Evolutionary conservation across 1,140 invertebrate species (phyloP), one percentile per base, ranked within the genome.

Genomic region (Zaprionus vittiger): DNA sequence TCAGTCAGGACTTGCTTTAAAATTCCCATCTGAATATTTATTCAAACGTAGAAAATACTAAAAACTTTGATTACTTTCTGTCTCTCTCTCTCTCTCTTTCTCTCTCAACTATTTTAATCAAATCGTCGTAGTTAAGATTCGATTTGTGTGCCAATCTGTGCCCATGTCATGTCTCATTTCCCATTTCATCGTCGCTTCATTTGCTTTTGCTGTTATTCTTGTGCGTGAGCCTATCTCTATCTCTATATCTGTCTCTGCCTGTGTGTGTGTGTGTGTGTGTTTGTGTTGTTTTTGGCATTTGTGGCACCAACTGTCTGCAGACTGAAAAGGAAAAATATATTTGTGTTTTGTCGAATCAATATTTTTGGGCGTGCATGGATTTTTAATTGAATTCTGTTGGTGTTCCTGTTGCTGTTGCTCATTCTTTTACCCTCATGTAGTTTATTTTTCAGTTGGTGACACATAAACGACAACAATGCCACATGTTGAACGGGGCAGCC

Each of bases 381-480:
- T 87, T 84, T 89, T 89, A 87, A 87, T 89, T 90, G 84, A 87
- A 81, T 87, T 87, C 59, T 71, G n/a, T 47, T 44, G n/a, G 37
- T 41, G 37, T 41, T 57, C 26, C 31, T 31, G 9, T 31, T 34
- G 31, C 31, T 34, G 37, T 41, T 57, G 34, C 31, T 31, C 47
- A 14, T 74, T 75, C 20, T 68, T 67, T 78, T 31, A n/a, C 22
- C 6, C 28, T 22, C 41, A 17, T 31, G 12, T 59, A 17, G 47
- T 72, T 37, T 62, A 49, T 52, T 37, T 62, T 34, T 65, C 15
- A 38, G 67, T 49, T 68, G 54, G 52, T 73, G 65, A 78, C 76
- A 70, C 78, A 77, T 59, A 37, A 17, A n/a, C 20, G 31, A 31
- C 34, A n/a, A 17, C n/a, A 54, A n/a, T 74, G 72, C 59, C 72